Conservation (phyloP, 2,113 vertebrate genomes). For the Stigmatopora argus region DNA sequence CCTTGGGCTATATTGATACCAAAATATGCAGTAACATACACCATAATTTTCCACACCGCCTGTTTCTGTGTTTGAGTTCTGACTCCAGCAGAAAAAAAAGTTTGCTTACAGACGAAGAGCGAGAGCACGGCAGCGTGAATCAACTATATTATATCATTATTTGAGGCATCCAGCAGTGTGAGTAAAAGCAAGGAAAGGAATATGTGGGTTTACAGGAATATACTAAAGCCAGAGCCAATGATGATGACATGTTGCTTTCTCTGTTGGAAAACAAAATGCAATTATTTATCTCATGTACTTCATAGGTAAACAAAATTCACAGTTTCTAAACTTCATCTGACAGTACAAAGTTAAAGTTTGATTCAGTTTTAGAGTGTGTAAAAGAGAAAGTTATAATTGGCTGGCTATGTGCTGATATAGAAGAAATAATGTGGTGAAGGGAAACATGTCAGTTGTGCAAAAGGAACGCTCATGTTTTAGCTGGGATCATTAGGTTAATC, state of each 20-base stretch:
- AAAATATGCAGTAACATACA: too few species aligned
- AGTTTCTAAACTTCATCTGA: neutral
- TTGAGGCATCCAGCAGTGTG: neutral
- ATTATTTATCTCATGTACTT: slow-evolving; percentile 47
- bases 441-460: slow-evolving; percentile 37
- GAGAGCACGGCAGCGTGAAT: too few species aligned
- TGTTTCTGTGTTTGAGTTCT: too few species aligned
- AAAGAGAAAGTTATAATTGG: slow-evolving; percentile 1
- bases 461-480: slow-evolving; percentile 51
- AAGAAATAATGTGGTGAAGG: slow-evolving; percentile 18
- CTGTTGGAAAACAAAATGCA: slow-evolving; percentile 30
- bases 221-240: slow-evolving; percentile 21
- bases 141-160: neutral
- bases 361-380: slow-evolving; percentile 7
- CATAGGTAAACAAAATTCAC: slow-evolving; percentile 16
- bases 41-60: too few species aligned
- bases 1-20: too few species aligned
- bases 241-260: slow-evolving; percentile 40
- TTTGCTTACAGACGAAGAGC: too few species aligned
- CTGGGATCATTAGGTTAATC: slow-evolving; percentile 58
- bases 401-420: neutral
- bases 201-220: slow-evolving; percentile 24
- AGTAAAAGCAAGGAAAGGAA: slow-evolving; percentile 16
- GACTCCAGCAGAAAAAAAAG: too few species aligned
- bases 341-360: neutral